These are phyloP conservation scores for Pangasius djambal DNA, from an alignment of 2,797 vertebrate species.

Conservation along the genomic window DNA sequence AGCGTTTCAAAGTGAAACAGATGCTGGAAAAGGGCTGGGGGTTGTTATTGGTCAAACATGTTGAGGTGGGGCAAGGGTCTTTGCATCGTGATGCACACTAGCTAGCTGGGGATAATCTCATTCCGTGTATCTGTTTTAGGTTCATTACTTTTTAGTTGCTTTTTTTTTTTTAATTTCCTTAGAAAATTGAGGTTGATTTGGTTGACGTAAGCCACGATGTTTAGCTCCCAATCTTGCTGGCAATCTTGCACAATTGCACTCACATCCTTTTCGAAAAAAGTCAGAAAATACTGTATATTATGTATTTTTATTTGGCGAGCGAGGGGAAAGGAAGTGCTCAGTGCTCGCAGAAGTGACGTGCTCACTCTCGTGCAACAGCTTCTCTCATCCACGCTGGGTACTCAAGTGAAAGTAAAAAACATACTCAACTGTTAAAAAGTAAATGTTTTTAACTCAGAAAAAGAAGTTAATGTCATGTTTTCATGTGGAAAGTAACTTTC, in stretches of 20 bases:
- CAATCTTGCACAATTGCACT: background rate
- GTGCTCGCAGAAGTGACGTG: background rate
- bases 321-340: background rate
- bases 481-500: too few species aligned
- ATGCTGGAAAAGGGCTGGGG: background rate
- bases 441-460: too few species aligned
- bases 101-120: background rate
- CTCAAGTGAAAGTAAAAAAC: too few species aligned
- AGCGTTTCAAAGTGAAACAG: background rate
- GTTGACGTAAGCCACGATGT: background rate
- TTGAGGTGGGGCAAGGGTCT: too few species aligned
- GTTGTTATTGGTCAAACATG: background rate
- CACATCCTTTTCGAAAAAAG: background rate
- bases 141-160: too few species aligned
- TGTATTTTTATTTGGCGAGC: too few species aligned
- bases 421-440: too few species aligned
- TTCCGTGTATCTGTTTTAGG: too few species aligned
- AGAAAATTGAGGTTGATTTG: background rate
- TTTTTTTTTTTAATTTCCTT: background rate
- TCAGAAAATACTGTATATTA: too few species aligned
- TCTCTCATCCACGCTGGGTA: too few species aligned
- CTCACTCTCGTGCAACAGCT: background rate
- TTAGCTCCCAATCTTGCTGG: background rate
- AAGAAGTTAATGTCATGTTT: too few species aligned
- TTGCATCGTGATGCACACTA: background rate